Evolutionary conservation across 1,140 invertebrate genomes (phyloP).

Genomic region (Wasmannia auropunctata): DNA sequence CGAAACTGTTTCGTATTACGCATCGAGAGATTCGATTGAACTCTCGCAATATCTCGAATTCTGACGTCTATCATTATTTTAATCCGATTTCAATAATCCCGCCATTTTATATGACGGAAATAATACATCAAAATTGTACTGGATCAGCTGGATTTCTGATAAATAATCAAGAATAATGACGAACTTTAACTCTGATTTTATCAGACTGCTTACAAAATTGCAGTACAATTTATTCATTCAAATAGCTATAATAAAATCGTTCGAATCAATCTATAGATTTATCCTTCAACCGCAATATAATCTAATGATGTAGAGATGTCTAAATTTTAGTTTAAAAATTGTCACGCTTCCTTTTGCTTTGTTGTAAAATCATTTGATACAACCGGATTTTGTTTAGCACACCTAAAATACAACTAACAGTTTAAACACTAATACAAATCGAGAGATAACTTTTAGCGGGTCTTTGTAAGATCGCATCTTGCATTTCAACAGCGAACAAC

Average conservation of each 20-base stretch:
- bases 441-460: conserved; percentile 50
- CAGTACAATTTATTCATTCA: background rate
- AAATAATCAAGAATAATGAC: conserved; percentile 41
- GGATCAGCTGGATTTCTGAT: background rate
- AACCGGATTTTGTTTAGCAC: background rate
- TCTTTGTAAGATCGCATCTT: conserved; percentile 48
- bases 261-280: background rate
- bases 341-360: background rate
- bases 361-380: background rate
- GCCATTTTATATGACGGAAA: conserved; percentile 29
- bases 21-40: conserved; percentile 17
- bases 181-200: conserved; percentile 30
- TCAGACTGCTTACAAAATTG: conserved; percentile 13
- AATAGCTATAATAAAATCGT: conserved; percentile 5
- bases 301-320: too few relatives aligned
- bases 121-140: conserved; percentile 25
- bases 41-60: conserved; percentile 17
- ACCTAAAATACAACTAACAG: background rate
- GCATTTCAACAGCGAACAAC: conserved; percentile 54
- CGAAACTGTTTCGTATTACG: background rate
- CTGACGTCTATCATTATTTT: conserved; percentile 49
- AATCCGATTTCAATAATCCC: conserved; percentile 50
- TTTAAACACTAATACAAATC: conserved; percentile 37
- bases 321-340: too few relatives aligned
- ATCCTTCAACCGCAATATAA: background rate